Evolutionary conservation across 2,888 invertebrate species (phyloP), one percentile per base, ranked within the genome.

Genomic region (Eristalis tenax): DNA sequence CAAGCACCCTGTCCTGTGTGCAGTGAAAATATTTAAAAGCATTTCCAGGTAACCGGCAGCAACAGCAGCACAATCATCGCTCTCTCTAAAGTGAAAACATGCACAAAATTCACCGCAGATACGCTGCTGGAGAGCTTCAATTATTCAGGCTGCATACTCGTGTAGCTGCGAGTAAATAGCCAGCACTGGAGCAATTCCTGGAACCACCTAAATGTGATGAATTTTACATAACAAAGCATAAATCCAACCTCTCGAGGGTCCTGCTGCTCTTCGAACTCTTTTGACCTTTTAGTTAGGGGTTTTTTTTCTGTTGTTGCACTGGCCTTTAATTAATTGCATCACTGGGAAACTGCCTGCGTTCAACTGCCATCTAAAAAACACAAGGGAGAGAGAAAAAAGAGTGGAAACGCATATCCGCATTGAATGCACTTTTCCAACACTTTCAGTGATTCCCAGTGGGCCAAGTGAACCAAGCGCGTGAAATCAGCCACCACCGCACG

Each of bases 401-500:
- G 0, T 5, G 2, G 18, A 18, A 50, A 50, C 50, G 50, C 50
- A 50, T 50, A 18, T 50, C 75, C 61, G 74, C 50, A 65, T 28
- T 43, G 66, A 73, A 76, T 85, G 76, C 68, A 81, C 63, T 85
- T 85, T 76, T 81, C 18, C 63, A 68, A 64, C 77, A 77, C 75
- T 66, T 80, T 50, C 80, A 76, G 76, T 76, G 75, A 40, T 76
- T 73, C 63, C 35, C 68, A 40, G n/a, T 18, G n/a, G 43, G 81
- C 43, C 73, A 76, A 76, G 77, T 84, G 76, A 80, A 73, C 81
- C 69, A 69, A 57, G 26, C 43, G 65, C 38, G 22, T 22, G 38
- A 38, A 69, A 64, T 10, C 32, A 10, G 57, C 50, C 65, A 70
- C 23, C 74, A n/a, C 32, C 32, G 32, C 32, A 6, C 2, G 6